Evolutionary conservation across 2,888 invertebrate genomes (phyloP).

Genomic region (Kuschelorhynchus macadamiae): DNA sequence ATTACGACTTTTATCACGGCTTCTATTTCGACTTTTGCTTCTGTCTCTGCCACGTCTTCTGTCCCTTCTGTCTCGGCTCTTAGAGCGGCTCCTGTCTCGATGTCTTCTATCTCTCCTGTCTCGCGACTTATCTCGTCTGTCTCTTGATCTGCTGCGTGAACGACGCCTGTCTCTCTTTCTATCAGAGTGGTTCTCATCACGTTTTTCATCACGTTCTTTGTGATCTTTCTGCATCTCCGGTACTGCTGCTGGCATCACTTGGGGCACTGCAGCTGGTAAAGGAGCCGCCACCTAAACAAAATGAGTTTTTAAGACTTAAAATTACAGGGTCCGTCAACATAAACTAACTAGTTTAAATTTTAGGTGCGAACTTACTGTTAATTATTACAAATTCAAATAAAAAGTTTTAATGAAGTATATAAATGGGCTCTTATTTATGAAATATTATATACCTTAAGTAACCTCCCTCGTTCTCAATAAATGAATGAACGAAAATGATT

Average conservation of each 20-base stretch:
- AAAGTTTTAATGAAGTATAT: no score
- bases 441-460: no score
- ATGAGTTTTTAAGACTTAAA: no score
- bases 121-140: constrained; percentile 33
- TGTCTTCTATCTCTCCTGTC: constrained; percentile 65
- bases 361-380: no score
- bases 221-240: constrained; percentile 60
- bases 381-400: no score
- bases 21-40: constrained; percentile 59
- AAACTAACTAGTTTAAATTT: no score
- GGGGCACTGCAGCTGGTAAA: constrained; percentile 57
- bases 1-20: constrained; percentile 30
- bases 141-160: constrained; percentile 56
- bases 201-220: constrained; percentile 29
- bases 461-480: no score
- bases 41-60: constrained; percentile 75
- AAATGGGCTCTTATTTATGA: no score
- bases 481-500: no score
- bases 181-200: constrained; percentile 58
- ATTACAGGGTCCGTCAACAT: no score
- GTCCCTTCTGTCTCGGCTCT: constrained; percentile 69
- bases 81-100: constrained; percentile 66
- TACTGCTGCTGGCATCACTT: constrained; percentile 64
- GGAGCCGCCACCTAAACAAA: constrained; percentile 55
- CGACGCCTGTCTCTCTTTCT: constrained; percentile 68